Conservation (phyloP, 2,113 vertebrate genomes). For the Columba livia region DNA sequence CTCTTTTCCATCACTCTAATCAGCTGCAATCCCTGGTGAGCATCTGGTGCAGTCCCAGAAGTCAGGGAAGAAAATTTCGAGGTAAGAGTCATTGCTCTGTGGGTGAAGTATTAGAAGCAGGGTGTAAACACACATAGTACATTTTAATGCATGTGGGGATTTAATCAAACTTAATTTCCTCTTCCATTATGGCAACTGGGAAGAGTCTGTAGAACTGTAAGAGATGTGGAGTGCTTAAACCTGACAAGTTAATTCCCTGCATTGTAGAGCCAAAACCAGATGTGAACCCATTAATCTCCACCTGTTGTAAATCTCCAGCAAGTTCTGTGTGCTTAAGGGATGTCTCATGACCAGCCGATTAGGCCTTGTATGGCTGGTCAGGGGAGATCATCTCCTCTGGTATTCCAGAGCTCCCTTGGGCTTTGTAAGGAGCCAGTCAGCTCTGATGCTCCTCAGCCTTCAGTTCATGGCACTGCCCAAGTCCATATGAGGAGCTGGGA, state of each 20-base stretch:
- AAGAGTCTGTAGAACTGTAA: neutral
- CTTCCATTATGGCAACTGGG: neutral
- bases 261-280: neutral
- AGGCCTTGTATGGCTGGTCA: neutral
- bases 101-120: neutral
- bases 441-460: rapidly evolving
- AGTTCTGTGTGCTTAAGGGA: neutral
- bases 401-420: neutral
- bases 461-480: neutral
- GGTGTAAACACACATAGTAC: neutral
- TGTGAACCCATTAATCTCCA: neutral
- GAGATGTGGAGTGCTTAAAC: neutral
- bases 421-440: neutral
- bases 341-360: neutral
- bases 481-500: neutral
- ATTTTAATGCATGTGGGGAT: neutral
- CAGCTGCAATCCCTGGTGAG: neutral
- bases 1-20: neutral
- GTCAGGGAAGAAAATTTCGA: neutral
- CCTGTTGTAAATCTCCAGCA: neutral
- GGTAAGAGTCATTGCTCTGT: neutral
- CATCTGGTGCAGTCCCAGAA: neutral
- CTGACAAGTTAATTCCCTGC: neutral
- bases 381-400: neutral
- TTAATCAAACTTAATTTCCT: neutral